Base-by-base conservation (phyloP, 2,888 invertebrate species). In the Thera britannica region DNA sequence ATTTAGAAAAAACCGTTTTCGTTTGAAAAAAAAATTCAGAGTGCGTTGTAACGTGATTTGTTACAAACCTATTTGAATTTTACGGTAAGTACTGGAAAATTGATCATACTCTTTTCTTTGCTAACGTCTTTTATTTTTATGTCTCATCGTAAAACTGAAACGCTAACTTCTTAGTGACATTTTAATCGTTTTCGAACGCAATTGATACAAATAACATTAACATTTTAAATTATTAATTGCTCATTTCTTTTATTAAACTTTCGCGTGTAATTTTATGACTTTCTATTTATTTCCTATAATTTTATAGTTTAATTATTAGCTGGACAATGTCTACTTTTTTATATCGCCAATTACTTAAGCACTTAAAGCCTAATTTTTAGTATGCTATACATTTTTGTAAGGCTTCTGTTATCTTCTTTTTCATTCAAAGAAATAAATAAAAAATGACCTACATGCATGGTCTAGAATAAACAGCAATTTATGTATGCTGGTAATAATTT, bases 201-300 rank as follows among this genome's bases (percentile, higher is more conserved):
- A 52, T 44, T 34, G 38, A 7, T n/a, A 55, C 54, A 62, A 62
- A 62, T 62, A 55, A 46, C 61, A 54, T 61, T 54, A 54, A 54
- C 61, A 61, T 61, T 60, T 60, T 4, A 51, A 11, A 9, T 38
- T 51, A 51, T 60, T 54, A 54, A 61, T 55, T n/a, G 46, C 7
- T 46, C 4, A 8, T 46, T 55, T 23, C 12, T 56, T 55, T 62
- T 12, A 62, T 34, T 36, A 7, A 0, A 38, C 3, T 52, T 46
- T 62, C 36, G 1, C 38, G n/a, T 36, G 38, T 34, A 34, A 2
- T 7, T 56, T 56, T 38, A 56, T 41, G 56, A 38, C 9, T n/a
- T 11, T 12, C 1, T n/a, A n/a, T 55, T 46, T 35, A 57, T 23
- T 12, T 8, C 2, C 46, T 58, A 34, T 58, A 11, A 23, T 35